Percentiles rank a stretch among this genome's conserved stretches.
Conservation (phyloP, 2,113 vertebrate species). For the Colius striatus region DNA sequence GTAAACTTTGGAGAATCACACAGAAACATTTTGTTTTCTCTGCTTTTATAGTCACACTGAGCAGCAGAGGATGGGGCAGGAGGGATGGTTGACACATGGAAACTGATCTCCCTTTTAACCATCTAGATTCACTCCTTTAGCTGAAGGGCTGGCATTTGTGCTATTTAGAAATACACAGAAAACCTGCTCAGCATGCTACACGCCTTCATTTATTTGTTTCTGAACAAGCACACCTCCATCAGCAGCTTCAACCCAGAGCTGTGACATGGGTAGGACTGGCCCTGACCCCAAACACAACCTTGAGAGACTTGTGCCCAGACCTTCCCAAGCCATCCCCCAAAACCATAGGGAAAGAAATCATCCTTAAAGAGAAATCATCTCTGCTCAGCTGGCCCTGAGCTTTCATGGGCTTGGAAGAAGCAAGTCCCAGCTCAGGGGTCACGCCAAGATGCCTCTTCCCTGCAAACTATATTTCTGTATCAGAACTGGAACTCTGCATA, state of each 20-base stretch:
- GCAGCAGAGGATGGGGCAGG: not conserved
- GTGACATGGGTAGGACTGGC: not conserved
- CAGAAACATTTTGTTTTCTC: not conserved
- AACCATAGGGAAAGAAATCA: not conserved
- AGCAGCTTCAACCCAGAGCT: not conserved
- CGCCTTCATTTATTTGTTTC: not conserved
- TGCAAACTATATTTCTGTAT: fast-evolving
- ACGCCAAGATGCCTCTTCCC: fast-evolving
- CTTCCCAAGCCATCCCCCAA: not conserved
- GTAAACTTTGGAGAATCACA: not conserved
- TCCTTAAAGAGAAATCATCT: not conserved
- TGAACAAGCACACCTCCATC: not conserved
- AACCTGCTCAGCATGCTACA: not conserved
- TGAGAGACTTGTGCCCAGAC: not conserved
- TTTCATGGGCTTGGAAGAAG: not conserved
- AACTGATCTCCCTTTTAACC: not conserved
- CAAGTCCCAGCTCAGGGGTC: fast-evolving
- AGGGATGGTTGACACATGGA: not conserved
- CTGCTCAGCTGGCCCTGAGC: not conserved
- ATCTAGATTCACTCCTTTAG: not conserved
- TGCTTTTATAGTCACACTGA: not conserved
- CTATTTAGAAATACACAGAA: not conserved
- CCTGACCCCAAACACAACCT: not conserved
- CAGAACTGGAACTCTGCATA: not conserved
- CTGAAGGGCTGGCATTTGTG: not conserved